Evolutionary conservation across 2,888 invertebrate species (phyloP).

Genomic region (Ischnura elegans): DNA sequence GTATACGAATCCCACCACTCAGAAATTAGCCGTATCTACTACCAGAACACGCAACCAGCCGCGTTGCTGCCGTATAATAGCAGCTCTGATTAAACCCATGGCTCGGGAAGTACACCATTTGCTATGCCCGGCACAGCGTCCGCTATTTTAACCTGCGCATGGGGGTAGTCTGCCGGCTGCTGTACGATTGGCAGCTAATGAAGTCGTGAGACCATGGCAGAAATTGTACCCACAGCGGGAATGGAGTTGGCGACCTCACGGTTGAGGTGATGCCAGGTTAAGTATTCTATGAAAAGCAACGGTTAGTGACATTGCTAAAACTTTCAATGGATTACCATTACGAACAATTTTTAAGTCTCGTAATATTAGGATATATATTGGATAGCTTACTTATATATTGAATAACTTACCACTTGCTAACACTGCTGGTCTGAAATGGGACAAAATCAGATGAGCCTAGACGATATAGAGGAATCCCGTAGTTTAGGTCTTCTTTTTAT

Average conservation of each 20-base stretch:
- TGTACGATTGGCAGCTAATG: constrained; percentile 2
- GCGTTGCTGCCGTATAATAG: neutral
- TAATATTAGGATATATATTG: too few species aligned
- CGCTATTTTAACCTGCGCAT: constrained; percentile 29
- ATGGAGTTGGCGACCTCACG: neutral
- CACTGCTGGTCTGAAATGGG: too few species aligned
- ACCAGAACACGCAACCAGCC: neutral
- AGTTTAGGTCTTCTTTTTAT: too few species aligned
- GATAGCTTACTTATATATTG: too few species aligned
- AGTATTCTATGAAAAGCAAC: too few species aligned
- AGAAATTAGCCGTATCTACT: neutral
- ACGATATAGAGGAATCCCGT: too few species aligned
- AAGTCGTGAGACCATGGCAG: constrained; percentile 8
- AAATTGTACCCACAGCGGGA: neutral
- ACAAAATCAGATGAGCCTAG: too few species aligned
- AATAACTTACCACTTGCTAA: too few species aligned
- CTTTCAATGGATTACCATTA: too few species aligned
- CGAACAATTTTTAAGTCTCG: too few species aligned
- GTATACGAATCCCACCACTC: neutral
- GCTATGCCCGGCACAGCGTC: constrained; percentile 47
- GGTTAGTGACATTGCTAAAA: too few species aligned
- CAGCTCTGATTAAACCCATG: constrained; percentile 1
- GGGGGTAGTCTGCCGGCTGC: neutral
- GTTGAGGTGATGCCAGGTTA: neutral
- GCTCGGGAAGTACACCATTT: constrained; percentile 60